phyloP scores from a whole-genome alignment of 2,797 vertebrate species.

The Pseudochirops cupreus region DNA sequence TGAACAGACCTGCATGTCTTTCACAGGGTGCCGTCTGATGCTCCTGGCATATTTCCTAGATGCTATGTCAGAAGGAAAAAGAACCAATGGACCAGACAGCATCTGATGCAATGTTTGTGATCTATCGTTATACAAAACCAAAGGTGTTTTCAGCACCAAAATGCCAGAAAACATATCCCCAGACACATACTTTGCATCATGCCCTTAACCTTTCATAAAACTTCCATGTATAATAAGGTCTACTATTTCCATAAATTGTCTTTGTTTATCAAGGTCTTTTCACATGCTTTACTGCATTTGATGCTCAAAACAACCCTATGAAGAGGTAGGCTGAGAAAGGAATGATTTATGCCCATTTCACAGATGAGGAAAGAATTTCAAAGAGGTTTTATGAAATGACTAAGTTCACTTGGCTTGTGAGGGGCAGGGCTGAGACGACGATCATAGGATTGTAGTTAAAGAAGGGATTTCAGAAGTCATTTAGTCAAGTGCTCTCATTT shows the following conservation, averaged over 20 bases:
- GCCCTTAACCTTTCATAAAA: conserved; percentile 21
- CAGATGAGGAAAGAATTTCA: not conserved
- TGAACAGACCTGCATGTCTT: not conserved
- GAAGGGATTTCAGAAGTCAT: not conserved
- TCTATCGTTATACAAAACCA: conserved; percentile 43
- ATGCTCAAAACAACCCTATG: not conserved
- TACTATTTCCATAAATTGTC: not conserved
- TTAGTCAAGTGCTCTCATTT: too few species aligned
- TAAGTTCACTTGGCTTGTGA: not conserved
- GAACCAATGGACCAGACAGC: conserved; percentile 32
- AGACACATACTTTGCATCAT: conserved; percentile 12
- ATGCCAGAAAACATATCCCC: not conserved
- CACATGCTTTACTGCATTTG: not conserved
- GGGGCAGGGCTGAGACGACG: not conserved
- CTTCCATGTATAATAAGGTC: not conserved
- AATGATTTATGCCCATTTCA: not conserved
- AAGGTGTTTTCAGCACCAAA: not conserved
- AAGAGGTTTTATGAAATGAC: not conserved
- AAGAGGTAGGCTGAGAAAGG: not conserved
- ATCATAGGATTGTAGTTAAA: not conserved
- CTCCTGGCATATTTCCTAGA: conserved; percentile 45
- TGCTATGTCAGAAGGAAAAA: not conserved
- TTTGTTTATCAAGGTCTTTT: not conserved
- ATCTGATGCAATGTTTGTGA: conserved; percentile 57
- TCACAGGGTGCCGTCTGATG: conserved; percentile 23